Evolutionary conservation across 1,140 invertebrate species (phyloP).

Genomic region (Saxidomus purpurata): DNA sequence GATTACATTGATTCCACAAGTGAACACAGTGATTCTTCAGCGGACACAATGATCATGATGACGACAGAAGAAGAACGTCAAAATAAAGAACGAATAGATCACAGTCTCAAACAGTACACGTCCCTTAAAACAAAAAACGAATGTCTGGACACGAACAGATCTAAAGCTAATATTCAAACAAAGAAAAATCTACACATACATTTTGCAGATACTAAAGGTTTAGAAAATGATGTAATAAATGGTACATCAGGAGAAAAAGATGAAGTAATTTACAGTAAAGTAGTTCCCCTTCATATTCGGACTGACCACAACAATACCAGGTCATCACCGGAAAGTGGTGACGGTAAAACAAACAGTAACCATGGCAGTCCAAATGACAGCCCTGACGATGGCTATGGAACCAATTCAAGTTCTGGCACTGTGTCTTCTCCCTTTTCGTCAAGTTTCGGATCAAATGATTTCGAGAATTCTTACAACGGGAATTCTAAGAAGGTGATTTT

Average conservation of each 20-base stretch:
- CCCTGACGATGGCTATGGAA: conserved; percentile 79
- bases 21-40: conserved; percentile 78
- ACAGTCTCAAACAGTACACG: conserved; percentile 71
- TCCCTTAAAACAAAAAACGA: conserved; percentile 46
- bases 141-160: conserved; percentile 44
- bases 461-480: conserved; percentile 51
- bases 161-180: conserved; percentile 39
- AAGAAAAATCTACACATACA: conserved; percentile 58
- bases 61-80: conserved; percentile 78
- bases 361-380: conserved; percentile 61
- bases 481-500: conserved; percentile 46
- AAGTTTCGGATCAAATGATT: conserved; percentile 67
- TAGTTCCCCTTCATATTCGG: conserved; percentile 38
- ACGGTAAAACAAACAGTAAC: conserved; percentile 41
- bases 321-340: conserved; percentile 31
- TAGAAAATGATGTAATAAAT: not conserved
- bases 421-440: conserved; percentile 78
- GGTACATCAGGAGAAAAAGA: not conserved
- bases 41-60: conserved; percentile 83
- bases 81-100: conserved; percentile 77
- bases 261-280: conserved; percentile 17
- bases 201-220: conserved; percentile 55
- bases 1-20: conserved; percentile 75
- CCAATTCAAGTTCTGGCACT: conserved; percentile 76
- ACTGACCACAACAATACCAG: conserved; percentile 10